Evolutionary conservation across 1,140 invertebrate genomes (phyloP).

Genomic region (Thaumatotibia leucotreta): DNA sequence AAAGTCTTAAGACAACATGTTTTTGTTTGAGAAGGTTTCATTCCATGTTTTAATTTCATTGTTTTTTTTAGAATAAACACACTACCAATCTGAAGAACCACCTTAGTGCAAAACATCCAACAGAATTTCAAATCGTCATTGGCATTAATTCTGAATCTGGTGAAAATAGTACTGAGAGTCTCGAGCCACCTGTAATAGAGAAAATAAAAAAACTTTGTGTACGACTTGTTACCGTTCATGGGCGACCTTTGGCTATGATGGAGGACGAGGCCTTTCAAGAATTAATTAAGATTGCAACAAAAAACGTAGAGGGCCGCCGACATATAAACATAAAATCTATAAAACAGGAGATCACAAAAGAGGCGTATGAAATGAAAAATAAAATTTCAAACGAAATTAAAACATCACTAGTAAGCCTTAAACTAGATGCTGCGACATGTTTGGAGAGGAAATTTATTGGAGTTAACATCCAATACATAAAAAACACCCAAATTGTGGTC

Average conservation of each 20-base stretch:
- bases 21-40: too few relatives aligned
- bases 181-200: not conserved
- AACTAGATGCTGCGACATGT: not conserved
- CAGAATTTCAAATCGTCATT: not conserved
- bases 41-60: not conserved
- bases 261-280: constrained; percentile 1
- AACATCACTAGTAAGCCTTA: not conserved
- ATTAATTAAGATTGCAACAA: not conserved
- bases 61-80: not conserved
- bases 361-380: not conserved
- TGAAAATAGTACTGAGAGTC: not conserved
- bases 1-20: too few relatives aligned
- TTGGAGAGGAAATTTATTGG: not conserved
- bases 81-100: not conserved
- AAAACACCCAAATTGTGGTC: not conserved
- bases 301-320: not conserved
- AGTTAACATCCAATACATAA: not conserved
- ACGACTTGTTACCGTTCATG: not conserved
- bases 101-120: not conserved
- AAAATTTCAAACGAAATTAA: not conserved
- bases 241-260: not conserved
- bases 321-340: not conserved
- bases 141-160: not conserved
- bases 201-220: not conserved
- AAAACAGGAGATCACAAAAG: not conserved